Percentiles rank a stretch among this genome's conserved stretches.
These are phyloP conservation scores for Berghia stephanieae DNA, from an alignment of 1,140 invertebrate species.

Conservation along the genomic window DNA sequence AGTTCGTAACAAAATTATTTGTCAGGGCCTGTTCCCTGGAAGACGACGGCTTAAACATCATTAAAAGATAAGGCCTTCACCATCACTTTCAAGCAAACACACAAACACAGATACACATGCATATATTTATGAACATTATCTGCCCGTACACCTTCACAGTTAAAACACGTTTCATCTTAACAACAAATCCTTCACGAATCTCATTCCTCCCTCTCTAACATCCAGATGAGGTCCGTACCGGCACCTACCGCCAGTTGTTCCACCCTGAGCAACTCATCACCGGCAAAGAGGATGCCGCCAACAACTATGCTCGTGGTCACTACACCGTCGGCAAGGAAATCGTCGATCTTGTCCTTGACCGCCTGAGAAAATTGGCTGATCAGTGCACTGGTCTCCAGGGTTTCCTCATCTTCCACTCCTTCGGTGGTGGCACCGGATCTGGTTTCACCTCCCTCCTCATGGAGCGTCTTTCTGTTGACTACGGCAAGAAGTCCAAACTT, in stretches of 20 bases:
- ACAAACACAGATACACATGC: too few relatives aligned
- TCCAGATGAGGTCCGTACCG: conserved; percentile 29
- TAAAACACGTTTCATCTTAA: too few relatives aligned
- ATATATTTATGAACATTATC: too few relatives aligned
- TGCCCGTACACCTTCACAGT: too few relatives aligned
- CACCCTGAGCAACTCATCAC: neutral
- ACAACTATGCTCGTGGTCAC: conserved; percentile 27
- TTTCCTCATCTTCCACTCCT: conserved; percentile 42
- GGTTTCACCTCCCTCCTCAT: conserved; percentile 88
- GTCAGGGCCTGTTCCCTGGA: too few relatives aligned
- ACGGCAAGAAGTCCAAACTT: too few relatives aligned
- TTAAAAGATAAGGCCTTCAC: too few relatives aligned
- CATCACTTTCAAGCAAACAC: too few relatives aligned
- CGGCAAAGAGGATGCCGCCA: conserved; percentile 22
- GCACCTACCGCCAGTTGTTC: conserved; percentile 15
- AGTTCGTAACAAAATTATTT: too few relatives aligned
- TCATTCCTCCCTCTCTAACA: too few relatives aligned
- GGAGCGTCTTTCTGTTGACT: conserved; percentile 84
- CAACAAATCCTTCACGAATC: too few relatives aligned
- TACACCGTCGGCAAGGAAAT: conserved; percentile 26
- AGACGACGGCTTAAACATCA: too few relatives aligned
- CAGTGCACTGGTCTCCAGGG: conserved; percentile 62
- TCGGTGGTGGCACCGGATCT: conserved; percentile 82
- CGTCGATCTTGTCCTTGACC: conserved; percentile 58
- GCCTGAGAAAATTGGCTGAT: conserved; percentile 53